These are phyloP conservation scores for Drosophila murphyi DNA, from an alignment of 1,140 invertebrate species.

Conservation along the genomic window DNA sequence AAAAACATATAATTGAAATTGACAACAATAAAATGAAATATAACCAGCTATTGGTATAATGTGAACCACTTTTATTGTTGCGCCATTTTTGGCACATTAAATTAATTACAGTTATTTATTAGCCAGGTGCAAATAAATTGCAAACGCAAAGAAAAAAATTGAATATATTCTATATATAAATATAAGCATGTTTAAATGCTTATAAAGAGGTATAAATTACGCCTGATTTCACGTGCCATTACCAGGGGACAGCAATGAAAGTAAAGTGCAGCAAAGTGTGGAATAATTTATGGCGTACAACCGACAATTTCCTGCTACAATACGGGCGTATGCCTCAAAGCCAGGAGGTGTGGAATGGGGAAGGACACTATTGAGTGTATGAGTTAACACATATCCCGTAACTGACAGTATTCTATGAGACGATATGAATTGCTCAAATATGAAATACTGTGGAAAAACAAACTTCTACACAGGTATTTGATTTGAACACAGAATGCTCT, in stretches of 20 bases:
- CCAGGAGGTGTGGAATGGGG: no score
- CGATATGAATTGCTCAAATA: neutral
- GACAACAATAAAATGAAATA: conserved; percentile 11
- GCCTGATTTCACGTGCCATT: conserved; percentile 47
- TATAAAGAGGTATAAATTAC: conserved; percentile 47
- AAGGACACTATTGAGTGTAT: neutral
- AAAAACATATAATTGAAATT: conserved; percentile 23
- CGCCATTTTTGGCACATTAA: conserved; percentile 41
- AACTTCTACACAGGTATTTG: no score
- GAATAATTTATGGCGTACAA: conserved; percentile 52
- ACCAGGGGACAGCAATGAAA: conserved; percentile 27
- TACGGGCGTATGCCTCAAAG: conserved; percentile 11
- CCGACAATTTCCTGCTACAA: conserved; percentile 45
- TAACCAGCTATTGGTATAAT: conserved; percentile 1
- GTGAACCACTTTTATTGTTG: conserved; percentile 4
- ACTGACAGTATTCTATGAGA: neutral
- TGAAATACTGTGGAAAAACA: neutral
- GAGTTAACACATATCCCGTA: conserved; percentile 5
- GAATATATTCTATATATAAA: conserved; percentile 12
- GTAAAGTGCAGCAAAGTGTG: conserved; percentile 41
- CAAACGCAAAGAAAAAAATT: conserved; percentile 26
- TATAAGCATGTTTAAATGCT: conserved; percentile 42
- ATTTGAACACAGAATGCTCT: no score
- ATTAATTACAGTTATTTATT: conserved; percentile 57
- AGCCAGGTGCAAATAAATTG: conserved; percentile 48